A percentile compares a stretch with the other conserved stretches of the same genome.
phyloP scores from a whole-genome alignment of 1,140 invertebrate species.

The Sinonovacula constricta region DNA sequence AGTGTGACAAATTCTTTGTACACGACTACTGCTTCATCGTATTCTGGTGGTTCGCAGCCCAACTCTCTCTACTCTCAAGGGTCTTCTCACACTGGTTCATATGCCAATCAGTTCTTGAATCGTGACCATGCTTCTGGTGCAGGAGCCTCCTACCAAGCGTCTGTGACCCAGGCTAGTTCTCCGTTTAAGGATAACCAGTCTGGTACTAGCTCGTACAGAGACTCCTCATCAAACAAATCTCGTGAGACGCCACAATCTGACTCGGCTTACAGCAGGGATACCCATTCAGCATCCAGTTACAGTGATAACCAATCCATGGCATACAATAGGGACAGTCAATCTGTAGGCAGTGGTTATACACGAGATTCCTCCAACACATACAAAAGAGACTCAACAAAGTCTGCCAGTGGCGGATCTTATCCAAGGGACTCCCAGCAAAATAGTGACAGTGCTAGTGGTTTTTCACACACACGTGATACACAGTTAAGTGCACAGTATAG shows the following conservation, averaged over 20 bases:
- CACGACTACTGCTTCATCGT: conserved; percentile 39
- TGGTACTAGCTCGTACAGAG: conserved; percentile 49
- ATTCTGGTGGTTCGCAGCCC: conserved; percentile 24
- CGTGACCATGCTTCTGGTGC: conserved; percentile 41
- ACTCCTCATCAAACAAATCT: conserved; percentile 34
- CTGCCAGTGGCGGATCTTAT: conserved; percentile 42
- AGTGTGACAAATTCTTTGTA: conserved; percentile 55
- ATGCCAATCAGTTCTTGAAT: conserved; percentile 33
- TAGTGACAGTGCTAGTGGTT: conserved; percentile 14
- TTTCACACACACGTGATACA: conserved; percentile 35
- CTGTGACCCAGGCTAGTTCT: conserved; percentile 42
- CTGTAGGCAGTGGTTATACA: conserved; percentile 42
- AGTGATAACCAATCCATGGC: conserved; percentile 56
- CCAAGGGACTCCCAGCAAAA: conserved; percentile 15
- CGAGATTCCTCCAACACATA: conserved; percentile 58
- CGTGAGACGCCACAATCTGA: conserved; percentile 29
- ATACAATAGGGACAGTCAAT: conserved; percentile 59
- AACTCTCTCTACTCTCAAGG: conserved; percentile 46
- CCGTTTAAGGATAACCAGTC: conserved; percentile 47
- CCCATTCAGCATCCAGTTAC: conserved; percentile 58
- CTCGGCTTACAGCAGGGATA: conserved; percentile 36
- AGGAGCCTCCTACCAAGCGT: conserved; percentile 41
- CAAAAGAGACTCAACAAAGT: conserved; percentile 59
- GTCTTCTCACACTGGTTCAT: conserved; percentile 21
- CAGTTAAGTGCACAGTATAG: conserved; percentile 61